Conservation (phyloP, 30 jellyfish, hydroid and myxozoan genomes). For the Cassiopea andromeda region DNA sequence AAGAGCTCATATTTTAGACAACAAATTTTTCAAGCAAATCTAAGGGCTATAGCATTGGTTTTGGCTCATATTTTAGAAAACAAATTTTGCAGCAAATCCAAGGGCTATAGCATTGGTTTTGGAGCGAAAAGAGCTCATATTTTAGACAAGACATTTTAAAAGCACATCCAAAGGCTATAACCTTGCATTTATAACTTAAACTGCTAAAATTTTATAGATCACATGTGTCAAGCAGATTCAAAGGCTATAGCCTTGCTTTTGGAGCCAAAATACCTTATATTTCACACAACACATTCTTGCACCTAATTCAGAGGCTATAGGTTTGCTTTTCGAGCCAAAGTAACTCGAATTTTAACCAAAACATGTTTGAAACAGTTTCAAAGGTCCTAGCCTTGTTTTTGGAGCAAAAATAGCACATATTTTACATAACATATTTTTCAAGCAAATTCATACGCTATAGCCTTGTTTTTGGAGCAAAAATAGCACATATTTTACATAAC, state of each 20-base stretch:
- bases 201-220: not conserved
- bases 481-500: not conserved
- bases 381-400: not conserved
- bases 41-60: too few relatives aligned
- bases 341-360: not conserved
- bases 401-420: not conserved
- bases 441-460: not conserved
- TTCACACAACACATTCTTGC: not conserved
- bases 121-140: not conserved
- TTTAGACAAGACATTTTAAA: not conserved
- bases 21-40: too few relatives aligned
- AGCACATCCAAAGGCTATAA: not conserved
- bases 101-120: not conserved
- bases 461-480: not conserved
- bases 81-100: not conserved
- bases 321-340: not conserved
- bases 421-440: not conserved
- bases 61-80: too few relatives aligned
- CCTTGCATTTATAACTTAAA: not conserved
- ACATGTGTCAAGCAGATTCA: not conserved
- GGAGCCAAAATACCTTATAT: not conserved
- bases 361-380: not conserved
- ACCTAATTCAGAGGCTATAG: not conserved
- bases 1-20: too few relatives aligned
- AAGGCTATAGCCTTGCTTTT: conserved; percentile 1